Evolutionary conservation across 2,113 vertebrate genomes (phyloP), one percentile per base, ranked within the genome.

Genomic region (Oncorhynchus gorbuscha): DNA sequence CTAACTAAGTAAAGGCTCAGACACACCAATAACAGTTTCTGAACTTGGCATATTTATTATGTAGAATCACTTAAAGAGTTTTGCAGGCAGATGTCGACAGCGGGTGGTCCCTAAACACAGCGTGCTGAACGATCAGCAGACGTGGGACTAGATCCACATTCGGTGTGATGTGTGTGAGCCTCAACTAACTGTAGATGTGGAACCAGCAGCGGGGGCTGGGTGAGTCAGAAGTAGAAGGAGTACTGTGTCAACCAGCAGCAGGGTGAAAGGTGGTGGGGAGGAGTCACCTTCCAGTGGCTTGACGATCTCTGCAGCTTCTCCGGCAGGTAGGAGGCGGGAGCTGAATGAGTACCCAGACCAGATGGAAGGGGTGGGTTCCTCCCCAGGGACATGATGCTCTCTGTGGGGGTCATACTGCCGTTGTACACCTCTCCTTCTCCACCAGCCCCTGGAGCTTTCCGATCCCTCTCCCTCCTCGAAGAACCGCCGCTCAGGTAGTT

Each of bases 241-340:
- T 97, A 95, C 5, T 94, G 90, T 87, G 92, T 94, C 94, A 77
- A 94, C 82, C 84, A 95, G 83, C 89, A 93, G 87, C 81, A 95
- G 90, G 45, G 94, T 89, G 30, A 58, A 75, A 30, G 58, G 22
- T 87, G 91, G 81, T 11, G 18, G 32, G 32, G 18, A 51, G 51
- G 32, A 58, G 92, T 99, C 97, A 99, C 98, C 98, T 99, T 99
- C 98, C 86, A 99, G 94, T 0, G 98, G 98, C 92, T 99, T 99
- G 90, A 99, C 98, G 84, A 99, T 99, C 94, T n/a, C n/a, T 99
- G 98, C 79, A 99, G 95, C 85, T 99, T 99, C 91, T 99, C 98
- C 0, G 98, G 98, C 88, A 99, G 94, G 95, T 99, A 99, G 87
- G 97, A 98, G n/a, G 74, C 97, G 95, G 64, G 94, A 91, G 88